Evolutionary conservation across 1,140 invertebrate genomes (phyloP).

Genomic region (Panulirus ornatus): DNA sequence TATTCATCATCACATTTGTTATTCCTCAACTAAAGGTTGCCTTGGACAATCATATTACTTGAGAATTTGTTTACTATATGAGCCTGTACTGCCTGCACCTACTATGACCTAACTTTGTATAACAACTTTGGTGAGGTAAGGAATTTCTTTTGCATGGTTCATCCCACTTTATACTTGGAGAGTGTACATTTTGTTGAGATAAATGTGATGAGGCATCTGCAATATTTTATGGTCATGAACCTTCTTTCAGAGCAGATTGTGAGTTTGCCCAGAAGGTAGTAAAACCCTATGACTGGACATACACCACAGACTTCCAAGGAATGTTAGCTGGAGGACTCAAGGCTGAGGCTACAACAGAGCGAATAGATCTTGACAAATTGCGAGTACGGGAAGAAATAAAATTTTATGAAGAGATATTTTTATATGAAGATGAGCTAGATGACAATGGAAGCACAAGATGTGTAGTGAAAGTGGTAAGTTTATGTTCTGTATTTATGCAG

Average conservation of each 20-base stretch:
- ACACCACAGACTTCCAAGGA: conserved; percentile 95
- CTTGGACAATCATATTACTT: too few relatives aligned
- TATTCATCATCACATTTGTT: too few relatives aligned
- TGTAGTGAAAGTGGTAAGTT: conserved; percentile 95
- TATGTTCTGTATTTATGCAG: not conserved
- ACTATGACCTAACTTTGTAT: too few relatives aligned
- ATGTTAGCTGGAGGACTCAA: conserved; percentile 83
- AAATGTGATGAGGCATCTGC: too few relatives aligned
- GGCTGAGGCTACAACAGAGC: conserved; percentile 83
- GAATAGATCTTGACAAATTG: conserved; percentile 93
- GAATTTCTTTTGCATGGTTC: too few relatives aligned
- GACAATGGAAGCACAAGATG: conserved; percentile 96
- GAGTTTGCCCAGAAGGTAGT: conserved; percentile 66
- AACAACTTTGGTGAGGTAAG: too few relatives aligned
- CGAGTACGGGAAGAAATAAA: conserved; percentile 94
- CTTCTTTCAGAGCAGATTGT: conserved; percentile 67
- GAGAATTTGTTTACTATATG: too few relatives aligned
- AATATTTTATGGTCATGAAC: not conserved
- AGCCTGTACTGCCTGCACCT: too few relatives aligned
- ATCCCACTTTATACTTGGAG: too few relatives aligned
- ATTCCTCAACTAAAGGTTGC: too few relatives aligned
- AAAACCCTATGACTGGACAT: conserved; percentile 92
- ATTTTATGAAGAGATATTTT: conserved; percentile 94
- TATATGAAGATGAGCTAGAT: conserved; percentile 99
- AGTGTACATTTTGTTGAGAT: too few relatives aligned